Evolutionary conservation across 2,797 vertebrate species (phyloP).

Genomic region (Characodon lateralis): DNA sequence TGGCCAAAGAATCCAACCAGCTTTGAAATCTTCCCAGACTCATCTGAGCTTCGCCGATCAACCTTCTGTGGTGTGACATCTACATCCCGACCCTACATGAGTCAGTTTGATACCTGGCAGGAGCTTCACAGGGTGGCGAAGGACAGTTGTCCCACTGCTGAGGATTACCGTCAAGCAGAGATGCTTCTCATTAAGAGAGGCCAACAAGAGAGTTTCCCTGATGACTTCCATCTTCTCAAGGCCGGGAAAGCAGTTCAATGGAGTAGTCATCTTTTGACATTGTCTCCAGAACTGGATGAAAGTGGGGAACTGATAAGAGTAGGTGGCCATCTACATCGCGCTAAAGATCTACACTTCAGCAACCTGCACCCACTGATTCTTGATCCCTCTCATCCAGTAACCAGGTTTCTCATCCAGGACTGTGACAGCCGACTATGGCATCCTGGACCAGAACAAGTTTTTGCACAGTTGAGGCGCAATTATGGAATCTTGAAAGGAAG

Average conservation of each 20-base stretch:
- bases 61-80: background rate
- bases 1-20: background rate
- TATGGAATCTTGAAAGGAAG: background rate
- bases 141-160: background rate
- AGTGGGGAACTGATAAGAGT: background rate
- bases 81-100: background rate
- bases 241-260: background rate
- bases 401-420: background rate
- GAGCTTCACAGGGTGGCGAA: background rate
- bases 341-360: background rate
- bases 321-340: background rate
- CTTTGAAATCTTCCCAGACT: background rate
- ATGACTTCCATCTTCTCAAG: background rate
- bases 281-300: background rate
- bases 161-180: background rate
- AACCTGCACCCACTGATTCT: background rate
- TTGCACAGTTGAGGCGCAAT: background rate
- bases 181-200: background rate
- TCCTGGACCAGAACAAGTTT: background rate
- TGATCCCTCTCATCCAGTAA: background rate
- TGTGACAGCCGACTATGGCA: background rate
- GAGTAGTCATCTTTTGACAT: background rate
- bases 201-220: background rate
- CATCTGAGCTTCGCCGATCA: background rate
- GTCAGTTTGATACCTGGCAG: background rate